Conservation (phyloP, 1,140 invertebrate genomes). For the Ruditapes philippinarum region DNA sequence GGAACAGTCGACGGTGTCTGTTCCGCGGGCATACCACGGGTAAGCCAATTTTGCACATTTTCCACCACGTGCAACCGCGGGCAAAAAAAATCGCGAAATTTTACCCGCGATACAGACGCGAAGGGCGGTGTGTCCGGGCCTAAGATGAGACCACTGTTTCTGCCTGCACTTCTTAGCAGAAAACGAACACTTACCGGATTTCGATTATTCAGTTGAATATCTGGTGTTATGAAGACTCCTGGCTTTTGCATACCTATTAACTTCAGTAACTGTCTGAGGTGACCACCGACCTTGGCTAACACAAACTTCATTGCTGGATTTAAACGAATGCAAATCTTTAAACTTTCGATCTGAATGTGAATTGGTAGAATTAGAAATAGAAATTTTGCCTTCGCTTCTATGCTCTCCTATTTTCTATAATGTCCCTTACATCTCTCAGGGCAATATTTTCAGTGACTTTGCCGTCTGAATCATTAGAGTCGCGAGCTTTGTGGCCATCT, state of each 20-base stretch:
- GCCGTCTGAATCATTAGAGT: no score
- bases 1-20: no score
- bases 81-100: no score
- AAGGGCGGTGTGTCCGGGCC: no score
- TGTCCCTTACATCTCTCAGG: background rate
- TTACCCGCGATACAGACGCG: no score
- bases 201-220: background rate
- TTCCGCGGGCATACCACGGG: no score
- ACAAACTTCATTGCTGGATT: background rate
- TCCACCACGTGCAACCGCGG: no score
- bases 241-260: conserved; percentile 12
- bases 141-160: conserved; percentile 34
- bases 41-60: no score
- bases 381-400: no score
- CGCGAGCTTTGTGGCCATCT: no score
- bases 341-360: background rate
- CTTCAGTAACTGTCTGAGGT: background rate
- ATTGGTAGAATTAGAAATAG: conserved; percentile 4
- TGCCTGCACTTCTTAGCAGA: background rate
- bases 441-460: no score
- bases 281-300: background rate
- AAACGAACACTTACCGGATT: background rate
- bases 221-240: background rate
- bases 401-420: background rate
- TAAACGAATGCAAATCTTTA: background rate